These are phyloP conservation scores for Myotis pilosus DNA, from an alignment of 2,797 vertebrate species.

Conservation along the genomic window DNA sequence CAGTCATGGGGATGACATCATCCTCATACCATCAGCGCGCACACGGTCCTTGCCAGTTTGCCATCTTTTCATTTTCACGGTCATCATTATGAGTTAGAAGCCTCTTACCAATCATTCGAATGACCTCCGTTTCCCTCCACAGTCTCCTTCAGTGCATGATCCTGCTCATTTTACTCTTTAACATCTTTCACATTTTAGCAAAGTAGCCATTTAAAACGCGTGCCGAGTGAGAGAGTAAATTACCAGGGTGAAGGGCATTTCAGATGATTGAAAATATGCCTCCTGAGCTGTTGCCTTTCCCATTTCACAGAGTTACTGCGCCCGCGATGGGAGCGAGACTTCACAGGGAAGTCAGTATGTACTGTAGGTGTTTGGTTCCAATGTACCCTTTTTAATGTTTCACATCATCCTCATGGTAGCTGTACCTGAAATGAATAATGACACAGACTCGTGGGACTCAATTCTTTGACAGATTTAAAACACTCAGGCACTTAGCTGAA, in stretches of 20 bases:
- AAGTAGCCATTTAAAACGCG: constrained; percentile 79
- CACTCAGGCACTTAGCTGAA: neutral
- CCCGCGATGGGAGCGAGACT: constrained; percentile 60
- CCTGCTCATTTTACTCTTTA: constrained; percentile 81
- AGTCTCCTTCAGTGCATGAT: constrained; percentile 67
- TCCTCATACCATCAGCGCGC: constrained; percentile 14
- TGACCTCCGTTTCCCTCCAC: constrained; percentile 67
- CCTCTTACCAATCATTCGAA: constrained; percentile 74
- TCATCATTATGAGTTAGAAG: constrained; percentile 71
- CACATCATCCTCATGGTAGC: neutral
- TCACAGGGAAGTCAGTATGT: constrained; percentile 57
- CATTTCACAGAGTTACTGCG: constrained; percentile 68
- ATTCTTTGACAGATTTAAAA: neutral
- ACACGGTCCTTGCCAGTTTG: constrained; percentile 10
- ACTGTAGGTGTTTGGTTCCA: constrained; percentile 35
- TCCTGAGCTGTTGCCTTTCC: constrained; percentile 65
- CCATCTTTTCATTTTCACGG: constrained; percentile 67
- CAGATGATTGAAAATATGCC: constrained; percentile 76
- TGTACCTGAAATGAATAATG: constrained; percentile 51
- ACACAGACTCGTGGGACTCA: neutral
- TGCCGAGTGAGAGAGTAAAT: constrained; percentile 77
- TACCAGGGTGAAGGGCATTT: constrained; percentile 78
- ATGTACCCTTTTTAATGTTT: neutral
- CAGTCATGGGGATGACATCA: neutral
- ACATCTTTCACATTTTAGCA: constrained; percentile 78